phyloP scores from a whole-genome alignment of 2,888 invertebrate species.

The Melanchra persicariae region DNA sequence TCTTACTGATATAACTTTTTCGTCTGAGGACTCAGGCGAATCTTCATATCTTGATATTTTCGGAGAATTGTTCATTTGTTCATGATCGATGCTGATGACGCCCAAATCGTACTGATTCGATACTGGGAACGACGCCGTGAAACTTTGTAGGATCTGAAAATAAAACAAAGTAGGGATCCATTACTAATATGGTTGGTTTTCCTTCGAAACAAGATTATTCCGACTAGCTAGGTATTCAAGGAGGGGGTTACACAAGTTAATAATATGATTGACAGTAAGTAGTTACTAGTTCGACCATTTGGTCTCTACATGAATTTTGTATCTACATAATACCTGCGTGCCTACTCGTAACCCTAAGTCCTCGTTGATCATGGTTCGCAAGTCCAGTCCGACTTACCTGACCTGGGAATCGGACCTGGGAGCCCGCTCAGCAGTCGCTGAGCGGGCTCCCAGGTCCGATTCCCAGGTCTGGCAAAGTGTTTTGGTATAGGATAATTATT shows the following conservation, averaged over 20 bases:
- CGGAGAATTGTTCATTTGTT: constrained; percentile 68
- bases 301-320: not conserved
- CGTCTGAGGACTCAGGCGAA: constrained; percentile 72
- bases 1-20: constrained; percentile 89
- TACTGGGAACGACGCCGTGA: constrained; percentile 77
- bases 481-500: too few species aligned
- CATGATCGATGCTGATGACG: constrained; percentile 63
- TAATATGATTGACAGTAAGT: constrained; percentile 1
- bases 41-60: constrained; percentile 73
- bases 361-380: not conserved
- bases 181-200: constrained; percentile 3
- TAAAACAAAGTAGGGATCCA: constrained; percentile 31
- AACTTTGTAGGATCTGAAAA: constrained; percentile 83
- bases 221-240: not conserved
- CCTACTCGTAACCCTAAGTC: not conserved
- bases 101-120: constrained; percentile 67
- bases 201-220: not conserved
- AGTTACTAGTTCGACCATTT: not conserved
- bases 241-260: constrained; percentile 8
- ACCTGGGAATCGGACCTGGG: not conserved
- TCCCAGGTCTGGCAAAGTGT: not conserved
- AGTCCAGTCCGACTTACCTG: not conserved
- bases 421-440: not conserved
- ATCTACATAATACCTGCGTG: not conserved
- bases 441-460: not conserved